Evolutionary conservation across 2,797 vertebrate species (phyloP), one percentile per base, ranked within the genome.

Genomic region (Todus mexicanus): DNA sequence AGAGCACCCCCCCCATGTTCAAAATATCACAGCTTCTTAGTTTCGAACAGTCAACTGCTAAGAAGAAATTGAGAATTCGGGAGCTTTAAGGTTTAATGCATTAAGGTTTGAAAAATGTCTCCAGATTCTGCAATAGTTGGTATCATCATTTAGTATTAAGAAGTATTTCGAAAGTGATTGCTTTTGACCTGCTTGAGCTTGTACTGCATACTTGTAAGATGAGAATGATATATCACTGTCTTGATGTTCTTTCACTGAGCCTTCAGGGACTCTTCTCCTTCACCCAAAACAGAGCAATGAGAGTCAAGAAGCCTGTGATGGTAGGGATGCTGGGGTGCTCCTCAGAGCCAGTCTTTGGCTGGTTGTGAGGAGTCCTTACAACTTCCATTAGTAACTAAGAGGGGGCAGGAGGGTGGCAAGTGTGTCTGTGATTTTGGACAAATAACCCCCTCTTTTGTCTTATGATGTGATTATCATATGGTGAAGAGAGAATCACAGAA

Each of bases 11-110:
- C 26, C 45, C 59, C 25, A 31, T 54, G n/a, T 88, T 94, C 75
- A 74, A 65, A 95, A 87, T 89, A 68, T 50, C 86, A 64, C 90
- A 77, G 64, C 38, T 78, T 91, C 80, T 84, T 82, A 42, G 63
- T 78, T 92, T 68, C 74, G 80, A 93, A 76, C 42, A 86, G 73
- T 90, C 65, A 75, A 10, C 56, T 43, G 47, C 72, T 73, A 59
- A 76, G 72, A 79, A 59, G 71, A 87, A 95, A 60, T 14, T 5
- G 31, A 91, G 70, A 42, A 50, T 81, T 91, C 15, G 40, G 50
- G 51, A 91, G 21, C 61, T 35, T 21, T 38, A 56, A 85, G 31
- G n/a, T 74, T 94, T 92, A 72, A 50, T 69, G 35, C 19, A 11
- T 50, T 75, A 65, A 51, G 22, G n/a, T 93, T 78, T 81, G 61